A percentile compares a stretch with the other conserved stretches of the same genome.
phyloP scores from a whole-genome alignment of 2,797 vertebrate genomes.

The Adrianichthys oophorus region DNA sequence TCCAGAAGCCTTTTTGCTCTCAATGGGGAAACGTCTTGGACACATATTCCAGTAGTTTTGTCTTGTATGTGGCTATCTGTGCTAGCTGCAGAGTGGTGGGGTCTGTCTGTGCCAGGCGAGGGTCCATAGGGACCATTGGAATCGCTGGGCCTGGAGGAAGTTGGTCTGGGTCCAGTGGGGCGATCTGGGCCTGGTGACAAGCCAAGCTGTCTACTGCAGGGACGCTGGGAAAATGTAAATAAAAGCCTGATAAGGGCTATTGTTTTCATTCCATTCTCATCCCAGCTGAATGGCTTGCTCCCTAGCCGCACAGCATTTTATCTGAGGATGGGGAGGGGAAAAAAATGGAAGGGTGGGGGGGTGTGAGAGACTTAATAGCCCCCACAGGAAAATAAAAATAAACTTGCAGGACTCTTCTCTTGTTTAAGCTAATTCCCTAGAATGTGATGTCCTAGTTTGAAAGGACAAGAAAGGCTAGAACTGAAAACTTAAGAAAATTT shows the following conservation, averaged over 20 bases:
- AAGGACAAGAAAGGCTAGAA: constrained; percentile 47
- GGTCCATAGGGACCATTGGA: constrained; percentile 72
- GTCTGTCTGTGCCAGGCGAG: constrained; percentile 67
- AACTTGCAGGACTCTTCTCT: constrained; percentile 69
- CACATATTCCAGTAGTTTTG: constrained; percentile 74
- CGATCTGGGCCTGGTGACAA: constrained; percentile 73
- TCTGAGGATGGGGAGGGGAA: constrained; percentile 68
- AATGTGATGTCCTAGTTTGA: constrained; percentile 65
- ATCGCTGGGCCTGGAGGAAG: constrained; percentile 73
- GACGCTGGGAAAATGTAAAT: constrained; percentile 87
- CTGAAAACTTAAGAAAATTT: constrained; percentile 17
- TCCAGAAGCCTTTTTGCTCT: constrained; percentile 65
- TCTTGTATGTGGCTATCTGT: constrained; percentile 71
- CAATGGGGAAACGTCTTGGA: constrained; percentile 74
- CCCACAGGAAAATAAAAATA: constrained; percentile 78
- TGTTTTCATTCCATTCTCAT: constrained; percentile 90
- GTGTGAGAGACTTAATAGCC: constrained; percentile 73
- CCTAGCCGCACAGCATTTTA: constrained; percentile 75
- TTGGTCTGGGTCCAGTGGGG: constrained; percentile 71
- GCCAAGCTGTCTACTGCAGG: constrained; percentile 73
- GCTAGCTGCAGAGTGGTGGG: constrained; percentile 66
- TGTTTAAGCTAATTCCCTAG: constrained; percentile 65
- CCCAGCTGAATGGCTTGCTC: constrained; percentile 82
- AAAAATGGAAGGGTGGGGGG: constrained; percentile 57
- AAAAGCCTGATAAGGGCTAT: constrained; percentile 86